These are phyloP conservation scores for Trematomus bernacchii DNA, from an alignment of 2,797 vertebrate genomes.

Conservation along the genomic window DNA sequence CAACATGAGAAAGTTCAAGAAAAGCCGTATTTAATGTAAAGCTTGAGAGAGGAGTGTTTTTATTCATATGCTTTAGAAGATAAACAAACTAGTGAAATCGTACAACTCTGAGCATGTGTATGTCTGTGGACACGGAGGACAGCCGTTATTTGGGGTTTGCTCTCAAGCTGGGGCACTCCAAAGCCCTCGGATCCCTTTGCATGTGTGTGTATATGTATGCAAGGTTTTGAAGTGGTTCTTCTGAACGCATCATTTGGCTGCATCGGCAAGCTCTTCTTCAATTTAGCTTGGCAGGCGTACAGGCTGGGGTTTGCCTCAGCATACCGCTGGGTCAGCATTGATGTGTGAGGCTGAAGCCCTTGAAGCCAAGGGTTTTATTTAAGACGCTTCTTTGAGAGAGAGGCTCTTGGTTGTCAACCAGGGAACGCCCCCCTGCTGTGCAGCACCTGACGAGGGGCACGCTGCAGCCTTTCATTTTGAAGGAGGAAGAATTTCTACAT, in stretches of 20 bases:
- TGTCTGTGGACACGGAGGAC: conserved; percentile 46
- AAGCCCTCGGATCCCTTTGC: conserved; percentile 54
- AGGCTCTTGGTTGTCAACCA: conserved; percentile 29
- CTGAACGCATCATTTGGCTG: conserved; percentile 83
- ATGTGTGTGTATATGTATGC: conserved; percentile 80
- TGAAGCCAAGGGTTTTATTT: conserved; percentile 71
- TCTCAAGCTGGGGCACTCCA: conserved; percentile 67
- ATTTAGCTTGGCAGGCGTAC: conserved; percentile 80
- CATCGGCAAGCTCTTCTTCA: conserved; percentile 80
- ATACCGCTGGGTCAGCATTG: conserved; percentile 76
- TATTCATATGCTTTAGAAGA: conserved; percentile 18
- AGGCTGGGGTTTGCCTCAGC: conserved; percentile 67
- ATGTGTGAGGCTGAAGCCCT: conserved; percentile 73
- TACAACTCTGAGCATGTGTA: conserved; percentile 23
- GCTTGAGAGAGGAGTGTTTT: conserved; percentile 10
- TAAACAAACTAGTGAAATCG: conserved; percentile 26
- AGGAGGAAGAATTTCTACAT: conserved; percentile 6
- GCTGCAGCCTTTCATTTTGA: conserved; percentile 19
- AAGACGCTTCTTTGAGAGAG: conserved; percentile 45
- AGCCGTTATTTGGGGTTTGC: conserved; percentile 68
- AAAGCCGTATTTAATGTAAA: conserved; percentile 15
- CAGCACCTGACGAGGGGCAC: conserved; percentile 47
- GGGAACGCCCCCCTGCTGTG: conserved; percentile 7
- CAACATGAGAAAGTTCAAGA: conserved; percentile 25
- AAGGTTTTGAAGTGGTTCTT: conserved; percentile 83